Evolutionary conservation across 1,140 invertebrate genomes (phyloP), one percentile per base, ranked within the genome.

Genomic region (Agrilus planipennis): DNA sequence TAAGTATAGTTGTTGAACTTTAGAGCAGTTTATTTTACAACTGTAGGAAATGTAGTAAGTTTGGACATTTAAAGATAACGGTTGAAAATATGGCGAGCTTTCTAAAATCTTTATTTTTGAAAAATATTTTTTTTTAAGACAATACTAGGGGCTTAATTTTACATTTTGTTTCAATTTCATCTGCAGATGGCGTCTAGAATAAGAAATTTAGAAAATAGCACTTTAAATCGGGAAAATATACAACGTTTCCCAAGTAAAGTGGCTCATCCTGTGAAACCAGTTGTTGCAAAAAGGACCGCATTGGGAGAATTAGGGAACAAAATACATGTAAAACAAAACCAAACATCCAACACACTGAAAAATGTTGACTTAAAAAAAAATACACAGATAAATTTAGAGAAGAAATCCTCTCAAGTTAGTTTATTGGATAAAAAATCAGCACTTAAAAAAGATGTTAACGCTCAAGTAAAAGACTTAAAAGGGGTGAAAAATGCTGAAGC

Each of bases 241-340:
- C 39, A 17, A 22, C 21, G 40, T 18, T 37, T 28, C 19, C 6
- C 40, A 5, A 30, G 12, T 9, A 50, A 45, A 35, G 12, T 42
- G 22, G 18, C 20, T 18, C n/a, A n/a, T n/a, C n/a, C 40, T 20
- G 29, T 17, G 18, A 44, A 40, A 23, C 9, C 11, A 10, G 27
- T 38, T 6, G 40, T 44, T 10, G 2, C 31, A 23, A 51, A 41
- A 29, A 42, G 53, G 34, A 36, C 44, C 22, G 51, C 47, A 11
- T 37, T 55, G 23, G 53, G 42, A 10, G 51, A 55, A 15, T 18
- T 53, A 16, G 47, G 43, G n/a, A 51, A 55, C 39, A 49, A 44
- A 44, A 22, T 51, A 3, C 32, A 17, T 21, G 7, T 6, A 11
- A 20, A 21, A n/a, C 10, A 21, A 7, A 22, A 14, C 11, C 16